Base-by-base conservation (phyloP, 92 coral and sea anemone species). In the Scolanthus callimorphus region DNA sequence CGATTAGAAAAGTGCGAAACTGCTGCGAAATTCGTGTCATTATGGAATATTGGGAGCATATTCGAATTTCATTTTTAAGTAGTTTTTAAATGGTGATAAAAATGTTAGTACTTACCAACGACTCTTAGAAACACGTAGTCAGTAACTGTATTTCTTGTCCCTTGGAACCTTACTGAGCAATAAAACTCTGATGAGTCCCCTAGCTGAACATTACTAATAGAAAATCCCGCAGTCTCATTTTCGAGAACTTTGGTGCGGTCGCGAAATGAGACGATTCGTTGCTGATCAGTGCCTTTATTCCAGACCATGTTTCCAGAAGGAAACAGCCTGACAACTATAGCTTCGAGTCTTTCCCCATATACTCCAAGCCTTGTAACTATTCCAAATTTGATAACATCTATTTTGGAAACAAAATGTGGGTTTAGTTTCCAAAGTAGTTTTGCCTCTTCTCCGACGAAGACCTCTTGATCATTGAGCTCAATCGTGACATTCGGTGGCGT, bases 71-170 rank as follows among this genome's bases (percentile, higher is more conserved):
- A n/a, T n/a, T n/a, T n/a, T n/a, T n/a, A n/a, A n/a, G n/a, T n/a
- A n/a, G n/a, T n/a, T n/a, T n/a, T n/a, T n/a, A n/a, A n/a, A n/a
- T n/a, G n/a, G n/a, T n/a, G n/a, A n/a, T n/a, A n/a, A n/a, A n/a
- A n/a, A n/a, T n/a, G n/a, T n/a, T n/a, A n/a, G 23, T 17, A 46
- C 75, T 68, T 68, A 68, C 75, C 75, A 27, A 68, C 48, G 23
- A 68, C 75, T 37, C 48, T 44, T 12, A 68, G 37, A 1, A 38
- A 12, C 17, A 68, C 65, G 34, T 68, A 68, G 19, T 57, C 65
- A 0, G 64, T 68, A 63, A 55, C 45, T 0, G 56, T 68, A 2
- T 68, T 25, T 9, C 30, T 27, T 27, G 55, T 22, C 0, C 65
- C 65, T 10, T 22, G 44, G 20, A 19, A 27, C 27, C 19, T 55